A percentile compares a stretch with the other conserved stretches of the same genome.
Conservation (phyloP, 2,113 vertebrate genomes). For the Sebastes fasciatus region DNA sequence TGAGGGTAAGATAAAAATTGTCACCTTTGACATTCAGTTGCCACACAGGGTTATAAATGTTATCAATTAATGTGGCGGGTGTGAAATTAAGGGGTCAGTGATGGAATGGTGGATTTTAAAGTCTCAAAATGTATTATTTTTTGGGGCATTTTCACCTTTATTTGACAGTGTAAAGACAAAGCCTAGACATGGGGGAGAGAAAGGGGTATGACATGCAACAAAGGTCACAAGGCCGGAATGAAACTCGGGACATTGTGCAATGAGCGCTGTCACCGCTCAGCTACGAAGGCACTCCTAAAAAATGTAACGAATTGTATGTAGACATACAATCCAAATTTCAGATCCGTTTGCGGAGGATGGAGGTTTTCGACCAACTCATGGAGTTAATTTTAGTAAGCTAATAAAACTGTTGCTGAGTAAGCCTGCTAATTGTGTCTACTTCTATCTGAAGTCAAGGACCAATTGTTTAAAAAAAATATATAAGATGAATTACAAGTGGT, state of each 20-base stretch:
- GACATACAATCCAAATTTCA: background rate
- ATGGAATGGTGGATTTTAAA: background rate
- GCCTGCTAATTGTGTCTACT: background rate
- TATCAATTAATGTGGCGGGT: slow-evolving; percentile 15
- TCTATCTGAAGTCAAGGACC: background rate
- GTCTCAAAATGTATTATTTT: background rate
- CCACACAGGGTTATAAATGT: background rate
- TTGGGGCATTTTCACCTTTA: background rate
- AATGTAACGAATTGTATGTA: background rate
- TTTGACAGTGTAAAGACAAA: background rate
- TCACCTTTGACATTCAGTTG: slow-evolving; percentile 19
- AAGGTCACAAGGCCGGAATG: background rate
- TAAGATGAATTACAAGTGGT: background rate
- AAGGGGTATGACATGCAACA: background rate
- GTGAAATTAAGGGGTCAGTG: slow-evolving; percentile 11
- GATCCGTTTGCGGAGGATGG: background rate
- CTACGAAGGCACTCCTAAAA: background rate
- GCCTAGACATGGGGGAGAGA: background rate
- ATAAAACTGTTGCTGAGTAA: background rate
- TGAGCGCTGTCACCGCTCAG: background rate
- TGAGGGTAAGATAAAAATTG: slow-evolving; percentile 4
- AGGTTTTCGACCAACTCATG: background rate
- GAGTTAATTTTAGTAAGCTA: background rate
- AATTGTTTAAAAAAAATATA: background rate
- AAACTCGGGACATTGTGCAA: background rate